phyloP scores from a whole-genome alignment of 2,888 invertebrate species.

The Andricus quercusramuli region DNA sequence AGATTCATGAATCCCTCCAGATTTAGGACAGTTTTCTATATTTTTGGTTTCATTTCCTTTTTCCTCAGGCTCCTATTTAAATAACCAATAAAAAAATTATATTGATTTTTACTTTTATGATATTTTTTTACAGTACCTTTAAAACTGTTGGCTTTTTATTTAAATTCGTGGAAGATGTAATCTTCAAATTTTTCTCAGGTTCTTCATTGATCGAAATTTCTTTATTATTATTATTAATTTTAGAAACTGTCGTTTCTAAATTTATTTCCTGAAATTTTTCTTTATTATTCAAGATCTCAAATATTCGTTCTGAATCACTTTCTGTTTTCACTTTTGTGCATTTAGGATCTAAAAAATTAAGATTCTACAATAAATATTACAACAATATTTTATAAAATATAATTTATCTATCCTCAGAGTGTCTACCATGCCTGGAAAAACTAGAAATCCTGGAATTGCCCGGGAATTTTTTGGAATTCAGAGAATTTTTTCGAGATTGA shows the following conservation, averaged over 20 bases:
- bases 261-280: neutral
- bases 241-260: neutral
- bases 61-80: neutral
- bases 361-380: neutral
- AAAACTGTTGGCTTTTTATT: neutral
- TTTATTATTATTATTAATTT: neutral
- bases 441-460: too few species aligned
- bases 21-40: neutral
- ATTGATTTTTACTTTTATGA: neutral
- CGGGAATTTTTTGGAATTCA: too few species aligned
- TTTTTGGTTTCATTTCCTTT: neutral
- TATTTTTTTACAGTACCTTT: neutral
- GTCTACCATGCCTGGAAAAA: too few species aligned
- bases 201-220: neutral
- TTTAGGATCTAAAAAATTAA: conserved; percentile 1
- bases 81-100: neutral
- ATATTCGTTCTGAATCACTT: neutral
- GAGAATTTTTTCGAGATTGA: too few species aligned
- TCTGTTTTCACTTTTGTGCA: conserved; percentile 32
- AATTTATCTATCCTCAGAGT: neutral
- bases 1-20: neutral
- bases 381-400: neutral
- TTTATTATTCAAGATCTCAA: neutral
- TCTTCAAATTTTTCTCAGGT: neutral
- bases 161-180: neutral